Conservation (phyloP, 2,888 invertebrate species). For the Eupithecia pulchellata region DNA sequence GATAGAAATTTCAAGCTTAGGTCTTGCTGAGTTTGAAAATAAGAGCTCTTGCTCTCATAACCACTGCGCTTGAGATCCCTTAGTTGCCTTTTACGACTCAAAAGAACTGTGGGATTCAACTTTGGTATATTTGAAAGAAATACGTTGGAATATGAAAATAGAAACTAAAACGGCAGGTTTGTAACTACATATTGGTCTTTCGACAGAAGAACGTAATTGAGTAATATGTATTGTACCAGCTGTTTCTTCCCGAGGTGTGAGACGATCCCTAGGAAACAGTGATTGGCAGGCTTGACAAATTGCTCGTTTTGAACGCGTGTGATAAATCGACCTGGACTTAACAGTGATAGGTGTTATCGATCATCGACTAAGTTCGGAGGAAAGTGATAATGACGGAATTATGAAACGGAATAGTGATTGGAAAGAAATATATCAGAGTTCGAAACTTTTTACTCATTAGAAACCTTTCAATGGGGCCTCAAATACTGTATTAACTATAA, state of each 20-base stretch:
- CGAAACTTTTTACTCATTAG: not conserved
- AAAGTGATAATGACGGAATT: conserved; percentile 21
- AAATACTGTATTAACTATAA: not conserved
- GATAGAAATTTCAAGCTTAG: no score
- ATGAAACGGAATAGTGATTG: not conserved
- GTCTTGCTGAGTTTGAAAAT: no score
- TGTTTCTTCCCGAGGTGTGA: conserved; percentile 9
- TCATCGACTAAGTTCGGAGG: conserved; percentile 18
- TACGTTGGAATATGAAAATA: no score
- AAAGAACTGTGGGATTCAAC: no score
- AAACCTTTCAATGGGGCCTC: not conserved
- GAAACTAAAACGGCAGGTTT: no score
- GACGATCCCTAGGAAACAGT: conserved; percentile 25
- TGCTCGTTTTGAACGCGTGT: conserved; percentile 36
- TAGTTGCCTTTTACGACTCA: not conserved
- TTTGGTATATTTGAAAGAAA: no score
- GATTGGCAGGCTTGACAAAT: conserved; percentile 43
- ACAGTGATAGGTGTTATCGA: conserved; percentile 31
- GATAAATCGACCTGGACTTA: conserved; percentile 31
- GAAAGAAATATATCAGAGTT: not conserved
- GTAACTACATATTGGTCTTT: no score
- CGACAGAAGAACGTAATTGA: no score
- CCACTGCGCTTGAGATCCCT: not conserved
- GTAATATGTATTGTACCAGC: conserved; percentile 10
- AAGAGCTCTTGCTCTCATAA: no score